Evolutionary conservation across 2,113 vertebrate genomes (phyloP), one percentile per base, ranked within the genome.

Genomic region (Lates calcarifer): DNA sequence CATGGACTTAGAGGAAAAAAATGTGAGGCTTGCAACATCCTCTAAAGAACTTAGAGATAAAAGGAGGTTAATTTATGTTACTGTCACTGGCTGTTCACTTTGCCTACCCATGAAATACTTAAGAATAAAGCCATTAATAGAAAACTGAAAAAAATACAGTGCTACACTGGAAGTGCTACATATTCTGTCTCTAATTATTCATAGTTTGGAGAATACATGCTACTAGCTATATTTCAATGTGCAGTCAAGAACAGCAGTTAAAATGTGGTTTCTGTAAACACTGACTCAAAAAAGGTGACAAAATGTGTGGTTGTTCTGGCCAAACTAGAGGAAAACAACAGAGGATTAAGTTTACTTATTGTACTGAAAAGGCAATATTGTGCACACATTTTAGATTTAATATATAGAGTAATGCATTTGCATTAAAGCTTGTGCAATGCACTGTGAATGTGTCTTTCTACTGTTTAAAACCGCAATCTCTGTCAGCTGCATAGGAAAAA

Each of bases 391-490:
- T 72, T 15, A 29, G 10, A 68, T 67, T 31, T 17, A 51, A 65
- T 53, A 41, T 14, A 15, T 22, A 33, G 33, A 63, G 29, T 26
- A 31, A 35, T 37, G 6, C 8, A 74, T 69, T 65, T 58, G 29
- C 20, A 31, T 55, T 41, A 81, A 69, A 70, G 37, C 29, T 51
- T 17, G 7, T 72, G 37, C 17, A 62, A 81, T 35, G n/a, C 55
- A 68, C 39, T 17, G 18, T 2, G 4, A 66, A 56, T 37, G 57
- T 15, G 6, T 82, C 39, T 60, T 33, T 71, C 4, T 49, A 13
- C 13, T 15, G 11, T 51, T 60, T 8, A 24, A 64, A 71, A 39
- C 39, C 24, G 15, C 6, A 53, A 20, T 2, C 7, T 28, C 60
- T 69, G 26, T 64, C 28, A 58, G 1, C 26, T 45, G n/a, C 39